phyloP scores from a whole-genome alignment of 1,140 invertebrate genomes.

The Chironomus tepperi region DNA sequence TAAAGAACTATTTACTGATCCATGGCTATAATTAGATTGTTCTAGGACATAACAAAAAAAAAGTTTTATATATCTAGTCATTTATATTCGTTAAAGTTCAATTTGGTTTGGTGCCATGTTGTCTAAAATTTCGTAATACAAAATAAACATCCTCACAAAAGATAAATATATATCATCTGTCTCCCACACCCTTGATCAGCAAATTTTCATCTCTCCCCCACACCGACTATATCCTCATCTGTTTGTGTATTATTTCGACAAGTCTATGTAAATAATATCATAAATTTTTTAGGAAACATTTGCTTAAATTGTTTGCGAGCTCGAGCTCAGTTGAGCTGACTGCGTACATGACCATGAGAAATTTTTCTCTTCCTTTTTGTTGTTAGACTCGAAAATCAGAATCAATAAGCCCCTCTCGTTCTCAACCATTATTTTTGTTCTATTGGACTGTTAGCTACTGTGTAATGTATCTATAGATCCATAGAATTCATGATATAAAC shows the following conservation, averaged over 20 bases:
- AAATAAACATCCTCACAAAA: slow-evolving; percentile 4
- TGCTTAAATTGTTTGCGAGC: background rate
- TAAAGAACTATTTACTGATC: background rate
- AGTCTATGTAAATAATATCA: slow-evolving; percentile 3
- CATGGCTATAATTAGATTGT: background rate
- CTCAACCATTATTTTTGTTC: background rate
- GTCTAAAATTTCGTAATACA: background rate
- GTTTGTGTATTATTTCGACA: slow-evolving; percentile 5
- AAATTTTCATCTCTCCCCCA: no score
- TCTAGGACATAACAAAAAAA: background rate
- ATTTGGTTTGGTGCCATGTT: background rate
- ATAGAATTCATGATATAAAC: no score
- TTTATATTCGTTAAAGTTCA: slow-evolving; percentile 3
- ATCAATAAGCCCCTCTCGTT: background rate
- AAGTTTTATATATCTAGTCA: background rate
- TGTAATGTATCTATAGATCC: no score
- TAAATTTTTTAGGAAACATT: slow-evolving; percentile 9
- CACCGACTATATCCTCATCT: background rate
- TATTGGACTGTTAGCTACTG: background rate
- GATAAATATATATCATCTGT: background rate
- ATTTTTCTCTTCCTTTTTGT: background rate
- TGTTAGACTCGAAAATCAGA: background rate
- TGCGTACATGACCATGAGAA: background rate
- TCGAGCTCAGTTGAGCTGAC: background rate
- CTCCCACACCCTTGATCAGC: no score